Percentiles rank a stretch among this genome's conserved stretches.
Conservation (phyloP, 2,113 vertebrate species). For the Halcyon senegalensis region DNA sequence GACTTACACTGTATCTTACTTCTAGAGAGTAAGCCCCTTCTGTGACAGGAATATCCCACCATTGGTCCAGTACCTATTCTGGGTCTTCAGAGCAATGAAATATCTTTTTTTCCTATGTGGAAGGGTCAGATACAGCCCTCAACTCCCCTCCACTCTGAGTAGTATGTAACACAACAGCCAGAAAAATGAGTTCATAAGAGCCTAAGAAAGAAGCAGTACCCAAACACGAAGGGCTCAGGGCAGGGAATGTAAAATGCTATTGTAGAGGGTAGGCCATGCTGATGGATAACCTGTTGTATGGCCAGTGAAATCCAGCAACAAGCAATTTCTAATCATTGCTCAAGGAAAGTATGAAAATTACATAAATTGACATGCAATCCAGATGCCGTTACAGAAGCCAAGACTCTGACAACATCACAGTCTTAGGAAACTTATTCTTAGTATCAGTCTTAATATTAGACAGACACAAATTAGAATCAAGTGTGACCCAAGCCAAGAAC, state of each 20-base stretch:
- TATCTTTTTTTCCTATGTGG: accelerated
- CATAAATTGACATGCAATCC: accelerated
- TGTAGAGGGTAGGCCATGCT: neutral
- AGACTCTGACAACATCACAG: neutral
- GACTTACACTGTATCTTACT: neutral
- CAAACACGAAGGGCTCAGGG: neutral
- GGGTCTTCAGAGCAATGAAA: neutral
- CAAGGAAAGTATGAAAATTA: neutral
- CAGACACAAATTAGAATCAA: neutral
- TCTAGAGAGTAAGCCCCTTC: neutral
- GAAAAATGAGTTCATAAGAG: neutral
- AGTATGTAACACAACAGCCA: neutral
- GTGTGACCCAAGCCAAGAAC: neutral
- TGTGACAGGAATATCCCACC: neutral
- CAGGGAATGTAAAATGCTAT: neutral
- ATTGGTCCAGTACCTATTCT: neutral
- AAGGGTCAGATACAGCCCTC: neutral
- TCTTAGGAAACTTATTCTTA: neutral
- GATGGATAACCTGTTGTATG: neutral
- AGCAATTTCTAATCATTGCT: neutral
- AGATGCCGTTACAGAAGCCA: neutral
- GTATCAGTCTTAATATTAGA: neutral
- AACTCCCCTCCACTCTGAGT: neutral
- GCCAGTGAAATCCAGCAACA: neutral
- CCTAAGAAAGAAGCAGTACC: neutral